Conservation (phyloP, 2,797 vertebrate species). For the Sarcoramphus papa region DNA sequence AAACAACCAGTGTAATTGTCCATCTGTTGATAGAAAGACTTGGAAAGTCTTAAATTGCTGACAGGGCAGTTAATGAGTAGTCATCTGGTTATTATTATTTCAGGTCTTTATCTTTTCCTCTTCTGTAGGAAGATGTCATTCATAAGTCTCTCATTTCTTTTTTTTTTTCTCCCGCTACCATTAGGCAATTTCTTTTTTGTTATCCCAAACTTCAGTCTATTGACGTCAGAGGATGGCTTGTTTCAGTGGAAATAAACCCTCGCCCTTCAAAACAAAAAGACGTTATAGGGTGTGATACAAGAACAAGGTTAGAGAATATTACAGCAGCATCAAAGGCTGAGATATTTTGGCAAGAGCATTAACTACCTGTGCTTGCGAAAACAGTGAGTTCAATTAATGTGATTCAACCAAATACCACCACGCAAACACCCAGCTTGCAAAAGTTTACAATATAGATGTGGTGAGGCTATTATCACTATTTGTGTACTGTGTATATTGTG, state of each 20-base stretch:
- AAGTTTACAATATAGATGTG: neutral
- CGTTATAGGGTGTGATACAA: constrained; percentile 30
- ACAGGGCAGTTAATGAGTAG: constrained; percentile 56
- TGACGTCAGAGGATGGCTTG: constrained; percentile 25
- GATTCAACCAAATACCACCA: neutral
- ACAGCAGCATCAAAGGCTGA: constrained; percentile 39
- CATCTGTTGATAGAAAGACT: constrained; percentile 58
- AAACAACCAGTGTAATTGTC: constrained; percentile 54
- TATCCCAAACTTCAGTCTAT: constrained; percentile 14
- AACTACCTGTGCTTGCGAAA: constrained; percentile 18
- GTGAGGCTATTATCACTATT: neutral
- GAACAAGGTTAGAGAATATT: constrained; percentile 26
- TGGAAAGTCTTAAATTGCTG: constrained; percentile 68
- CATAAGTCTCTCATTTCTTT: constrained; percentile 37
- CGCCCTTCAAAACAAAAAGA: constrained; percentile 52
- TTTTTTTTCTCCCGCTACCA: neutral
- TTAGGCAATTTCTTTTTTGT: constrained; percentile 58
- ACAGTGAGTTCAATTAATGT: neutral
- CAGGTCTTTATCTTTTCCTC: constrained; percentile 79
- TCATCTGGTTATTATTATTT: constrained; percentile 76
- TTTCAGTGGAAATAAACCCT: constrained; percentile 50
- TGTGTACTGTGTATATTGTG: neutral
- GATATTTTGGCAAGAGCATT: constrained; percentile 5
- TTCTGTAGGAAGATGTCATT: constrained; percentile 71
- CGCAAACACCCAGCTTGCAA: neutral